Evolutionary conservation across 2,797 vertebrate species (phyloP).

Genomic region (Ceyx erithaca): DNA sequence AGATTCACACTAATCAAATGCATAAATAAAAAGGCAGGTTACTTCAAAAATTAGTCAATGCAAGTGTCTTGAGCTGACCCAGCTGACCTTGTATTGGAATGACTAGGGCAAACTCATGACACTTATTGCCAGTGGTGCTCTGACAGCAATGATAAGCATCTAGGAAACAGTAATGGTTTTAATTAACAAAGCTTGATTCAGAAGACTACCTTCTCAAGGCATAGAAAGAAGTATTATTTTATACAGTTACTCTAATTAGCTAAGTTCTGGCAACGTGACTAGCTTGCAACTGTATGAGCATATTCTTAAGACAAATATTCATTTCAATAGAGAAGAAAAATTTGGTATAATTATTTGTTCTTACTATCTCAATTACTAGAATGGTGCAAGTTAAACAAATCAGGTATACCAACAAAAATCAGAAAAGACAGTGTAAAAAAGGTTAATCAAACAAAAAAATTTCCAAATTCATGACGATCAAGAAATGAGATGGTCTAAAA

Average conservation of each 20-base stretch:
- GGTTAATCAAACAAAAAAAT: neutral
- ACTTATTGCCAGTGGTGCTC: neutral
- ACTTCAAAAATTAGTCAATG: neutral
- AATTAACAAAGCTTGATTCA: neutral
- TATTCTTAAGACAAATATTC: neutral
- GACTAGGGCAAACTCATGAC: neutral
- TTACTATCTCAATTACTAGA: neutral
- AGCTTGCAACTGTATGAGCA: neutral
- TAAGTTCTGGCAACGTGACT: neutral
- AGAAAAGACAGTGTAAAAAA: neutral
- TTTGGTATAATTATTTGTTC: neutral
- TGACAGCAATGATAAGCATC: neutral
- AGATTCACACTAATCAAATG: rapidly evolving
- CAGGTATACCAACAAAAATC: neutral
- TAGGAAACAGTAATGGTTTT: neutral
- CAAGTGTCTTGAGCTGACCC: neutral
- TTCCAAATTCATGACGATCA: neutral
- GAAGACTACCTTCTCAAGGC: neutral
- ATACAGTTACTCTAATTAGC: neutral
- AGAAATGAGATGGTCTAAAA: neutral
- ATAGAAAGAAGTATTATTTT: neutral
- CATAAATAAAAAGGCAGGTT: neutral
- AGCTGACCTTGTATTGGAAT: neutral
- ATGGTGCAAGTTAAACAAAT: neutral
- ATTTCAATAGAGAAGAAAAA: neutral